Percentiles rank a stretch among this genome's conserved stretches.
These are phyloP conservation scores for Odocoileus virginianus DNA, from an alignment of 2,113 vertebrate species.

Conservation along the genomic window DNA sequence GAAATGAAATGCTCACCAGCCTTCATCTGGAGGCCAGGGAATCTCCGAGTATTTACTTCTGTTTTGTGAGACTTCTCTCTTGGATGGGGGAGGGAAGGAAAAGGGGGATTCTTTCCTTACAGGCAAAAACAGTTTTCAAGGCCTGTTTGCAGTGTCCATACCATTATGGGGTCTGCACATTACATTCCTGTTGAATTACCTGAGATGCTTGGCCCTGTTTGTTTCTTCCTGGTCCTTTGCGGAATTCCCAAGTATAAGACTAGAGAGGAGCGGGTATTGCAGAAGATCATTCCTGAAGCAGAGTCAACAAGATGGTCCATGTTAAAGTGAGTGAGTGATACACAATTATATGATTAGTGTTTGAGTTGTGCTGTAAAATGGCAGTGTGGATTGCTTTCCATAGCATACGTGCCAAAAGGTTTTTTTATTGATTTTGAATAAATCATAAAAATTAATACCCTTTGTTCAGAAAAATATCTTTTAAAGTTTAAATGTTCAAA, in stretches of 20 bases:
- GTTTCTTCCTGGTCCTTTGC: constrained; percentile 15
- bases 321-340: background rate
- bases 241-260: constrained; percentile 10
- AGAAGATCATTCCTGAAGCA: constrained; percentile 15
- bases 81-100: background rate
- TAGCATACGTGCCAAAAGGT: constrained; percentile 63
- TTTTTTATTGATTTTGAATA: constrained; percentile 70
- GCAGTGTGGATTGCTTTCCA: constrained; percentile 54
- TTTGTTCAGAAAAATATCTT: constrained; percentile 57
- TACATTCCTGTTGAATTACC: background rate
- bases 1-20: background rate
- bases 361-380: background rate
- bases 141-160: background rate
- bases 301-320: constrained; percentile 42
- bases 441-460: constrained; percentile 50
- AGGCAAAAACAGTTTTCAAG: background rate
- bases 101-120: background rate
- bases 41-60: constrained; percentile 9
- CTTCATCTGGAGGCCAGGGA: constrained; percentile 13
- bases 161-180: background rate
- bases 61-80: background rate
- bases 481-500: background rate
- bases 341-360: background rate
- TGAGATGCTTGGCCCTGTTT: background rate
- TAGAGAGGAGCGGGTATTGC: background rate